These are phyloP conservation scores for Drosophila limbata DNA, from an alignment of 2,888 invertebrate genomes.

Conservation along the genomic window DNA sequence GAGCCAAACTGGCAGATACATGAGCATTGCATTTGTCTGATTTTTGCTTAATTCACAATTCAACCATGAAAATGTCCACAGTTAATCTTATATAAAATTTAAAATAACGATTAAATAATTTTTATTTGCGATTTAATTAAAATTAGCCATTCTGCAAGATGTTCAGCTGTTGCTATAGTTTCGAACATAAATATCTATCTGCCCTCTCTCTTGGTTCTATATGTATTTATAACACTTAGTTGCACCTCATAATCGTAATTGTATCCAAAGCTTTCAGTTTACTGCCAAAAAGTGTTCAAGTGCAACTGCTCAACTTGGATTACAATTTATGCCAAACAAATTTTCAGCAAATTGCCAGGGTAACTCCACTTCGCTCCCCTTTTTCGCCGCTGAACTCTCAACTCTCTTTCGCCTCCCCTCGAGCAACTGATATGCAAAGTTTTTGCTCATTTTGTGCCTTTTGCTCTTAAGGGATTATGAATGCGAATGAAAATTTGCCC, in stretches of 20 bases:
- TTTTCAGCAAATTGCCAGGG: slow-evolving; percentile 54
- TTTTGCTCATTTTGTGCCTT: slow-evolving; percentile 64
- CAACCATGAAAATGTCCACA: not conserved
- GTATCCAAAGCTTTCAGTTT: slow-evolving; percentile 47
- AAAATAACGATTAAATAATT: not conserved
- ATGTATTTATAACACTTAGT: slow-evolving; percentile 9
- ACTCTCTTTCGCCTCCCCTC: not conserved
- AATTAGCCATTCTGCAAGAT: slow-evolving; percentile 4
- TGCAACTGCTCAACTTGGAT: slow-evolving; percentile 73
- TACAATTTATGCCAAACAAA: slow-evolving; percentile 65
- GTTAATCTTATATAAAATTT: not conserved
- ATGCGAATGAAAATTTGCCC: slow-evolving; percentile 66
- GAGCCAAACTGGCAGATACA: slow-evolving; percentile 28
- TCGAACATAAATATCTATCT: not conserved
- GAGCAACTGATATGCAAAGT: slow-evolving; percentile 54
- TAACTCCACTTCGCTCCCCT: not conserved
- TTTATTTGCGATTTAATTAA: slow-evolving; percentile 6
- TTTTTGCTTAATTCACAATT: not conserved
- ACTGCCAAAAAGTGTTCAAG: slow-evolving; percentile 63
- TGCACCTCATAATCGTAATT: slow-evolving; percentile 39
- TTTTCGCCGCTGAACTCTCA: not conserved
- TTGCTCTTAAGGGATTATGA: slow-evolving; percentile 71
- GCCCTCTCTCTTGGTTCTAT: not conserved
- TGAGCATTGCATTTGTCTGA: not conserved
- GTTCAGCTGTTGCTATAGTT: slow-evolving; percentile 10